Base-by-base conservation (phyloP, 2,797 vertebrate species). In the Tokudaia muenninki region DNA sequence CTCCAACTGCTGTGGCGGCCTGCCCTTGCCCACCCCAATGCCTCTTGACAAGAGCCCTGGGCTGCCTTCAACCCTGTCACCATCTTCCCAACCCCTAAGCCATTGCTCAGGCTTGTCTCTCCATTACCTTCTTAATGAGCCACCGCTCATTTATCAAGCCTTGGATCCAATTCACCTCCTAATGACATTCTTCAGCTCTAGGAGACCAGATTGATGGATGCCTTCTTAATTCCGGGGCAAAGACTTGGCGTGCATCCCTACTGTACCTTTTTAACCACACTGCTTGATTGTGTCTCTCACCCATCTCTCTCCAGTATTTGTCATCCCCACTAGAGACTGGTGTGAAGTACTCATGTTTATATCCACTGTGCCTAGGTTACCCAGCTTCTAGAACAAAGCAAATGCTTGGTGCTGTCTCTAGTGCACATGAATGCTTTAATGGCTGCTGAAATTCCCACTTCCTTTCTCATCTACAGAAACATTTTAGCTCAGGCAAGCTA, bases 121-220 rank as follows among this genome's bases (percentile, higher is more conserved):
- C 92, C 96, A 91, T 94, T 95, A 67, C 95, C 57, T 96, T 94
- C 92, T 41, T 96, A 97, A 97, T 52, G 92, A 95, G 26, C 92
- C 90, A 81, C 29, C 61, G 70, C 63, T 59, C 77, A 95, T 59
- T 81, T 47, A 75, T 91, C 89, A 95, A 90, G 82, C 34, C 89
- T 65, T 9, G 1, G 67, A 55, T 55, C 47, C 79, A 90, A 37
- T 14, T 92, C 89, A 90, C 26, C 63, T 90, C 82, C 70, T 59
- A 6, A 24, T 41, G 75, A 87, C 83, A 77, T 83, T 83, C 82
- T 63, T 52, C 63, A 78, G 63, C 44, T 67, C 50, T 22, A 50
- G 14, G 31, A 81, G 75, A 57, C 52, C 86, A 78, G 41, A 67
- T 4, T 61, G 91, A 91, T 91, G 31, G 70, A 92, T 44, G 41